phyloP scores from a whole-genome alignment of 2,888 invertebrate species.

The Leucophenga montana region DNA sequence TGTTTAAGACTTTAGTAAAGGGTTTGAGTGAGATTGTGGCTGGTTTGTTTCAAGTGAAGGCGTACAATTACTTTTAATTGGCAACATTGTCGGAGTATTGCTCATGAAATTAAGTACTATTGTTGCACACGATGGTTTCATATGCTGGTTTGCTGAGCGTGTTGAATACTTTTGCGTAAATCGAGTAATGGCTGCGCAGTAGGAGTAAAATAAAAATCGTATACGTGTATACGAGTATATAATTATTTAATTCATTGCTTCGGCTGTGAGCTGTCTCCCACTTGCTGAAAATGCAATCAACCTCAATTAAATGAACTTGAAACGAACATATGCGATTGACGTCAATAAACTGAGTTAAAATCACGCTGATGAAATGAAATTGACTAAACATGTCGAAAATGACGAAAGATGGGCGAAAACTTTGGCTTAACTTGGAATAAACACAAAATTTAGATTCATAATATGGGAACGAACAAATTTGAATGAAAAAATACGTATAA shows the following conservation, averaged over 20 bases:
- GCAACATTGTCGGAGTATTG: conserved; percentile 27
- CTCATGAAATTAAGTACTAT: conserved; percentile 27
- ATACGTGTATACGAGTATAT: conserved; percentile 22
- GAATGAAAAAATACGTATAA: too few species aligned
- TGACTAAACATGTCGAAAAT: background rate
- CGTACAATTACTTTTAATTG: conserved; percentile 31
- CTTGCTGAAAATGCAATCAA: conserved; percentile 3
- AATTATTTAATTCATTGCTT: conserved; percentile 51
- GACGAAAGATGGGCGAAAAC: background rate
- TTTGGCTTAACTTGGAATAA: background rate
- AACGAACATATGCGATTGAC: conserved; percentile 48
- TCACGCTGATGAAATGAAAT: background rate
- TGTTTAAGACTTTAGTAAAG: background rate
- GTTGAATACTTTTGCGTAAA: background rate
- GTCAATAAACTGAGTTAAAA: background rate
- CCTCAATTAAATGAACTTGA: conserved; percentile 62
- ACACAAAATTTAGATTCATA: background rate
- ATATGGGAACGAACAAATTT: too few species aligned
- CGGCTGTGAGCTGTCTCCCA: conserved; percentile 8
- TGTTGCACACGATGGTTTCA: conserved; percentile 5
- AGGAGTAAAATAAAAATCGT: conserved; percentile 30
- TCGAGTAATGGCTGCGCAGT: background rate
- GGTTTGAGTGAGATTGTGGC: background rate
- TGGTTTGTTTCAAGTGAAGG: conserved; percentile 19
- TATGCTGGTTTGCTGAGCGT: background rate